Conservation (phyloP, 2,797 vertebrate species). For the Austrolebias charrua region DNA sequence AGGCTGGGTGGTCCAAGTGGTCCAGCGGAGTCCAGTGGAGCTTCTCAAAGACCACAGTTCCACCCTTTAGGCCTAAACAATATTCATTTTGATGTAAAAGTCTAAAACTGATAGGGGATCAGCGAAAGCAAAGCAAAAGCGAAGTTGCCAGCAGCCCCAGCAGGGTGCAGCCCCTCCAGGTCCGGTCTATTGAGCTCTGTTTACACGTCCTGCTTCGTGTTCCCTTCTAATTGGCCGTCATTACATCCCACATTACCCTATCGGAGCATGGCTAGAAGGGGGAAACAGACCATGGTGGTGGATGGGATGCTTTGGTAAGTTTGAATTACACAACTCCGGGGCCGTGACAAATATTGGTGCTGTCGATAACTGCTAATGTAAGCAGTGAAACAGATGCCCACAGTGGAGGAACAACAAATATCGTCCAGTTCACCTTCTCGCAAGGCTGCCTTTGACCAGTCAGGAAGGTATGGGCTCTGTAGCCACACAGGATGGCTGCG, state of each 20-base stretch:
- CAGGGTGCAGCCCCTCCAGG: conserved; percentile 41
- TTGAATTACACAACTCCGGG: conserved; percentile 79
- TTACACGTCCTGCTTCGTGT: conserved; percentile 80
- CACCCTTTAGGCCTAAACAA: conserved; percentile 26
- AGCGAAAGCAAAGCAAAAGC: conserved; percentile 8
- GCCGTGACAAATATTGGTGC: conserved; percentile 75
- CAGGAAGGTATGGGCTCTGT: conserved; percentile 60
- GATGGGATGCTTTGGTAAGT: conserved; percentile 76
- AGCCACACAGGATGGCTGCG: conserved; percentile 67
- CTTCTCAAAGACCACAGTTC: conserved; percentile 29
- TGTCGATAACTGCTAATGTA: conserved; percentile 75
- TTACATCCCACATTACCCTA: conserved; percentile 81
- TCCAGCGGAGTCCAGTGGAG: conserved; percentile 26
- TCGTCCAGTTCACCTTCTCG: conserved; percentile 78
- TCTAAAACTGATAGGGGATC: conserved; percentile 39
- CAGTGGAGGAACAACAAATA: conserved; percentile 71
- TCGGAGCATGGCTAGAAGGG: conserved; percentile 70
- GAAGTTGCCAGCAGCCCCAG: conserved; percentile 30
- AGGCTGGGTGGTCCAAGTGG: conserved; percentile 70
- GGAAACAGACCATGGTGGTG: conserved; percentile 77
- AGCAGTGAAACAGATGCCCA: conserved; percentile 76
- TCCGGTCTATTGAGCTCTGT: conserved; percentile 61
- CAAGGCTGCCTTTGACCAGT: conserved; percentile 71
- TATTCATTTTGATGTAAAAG: conserved; percentile 13
- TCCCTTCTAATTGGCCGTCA: conserved; percentile 79